Evolutionary conservation across 2,797 vertebrate genomes (phyloP).

Genomic region (Acipenser ruthenus): DNA sequence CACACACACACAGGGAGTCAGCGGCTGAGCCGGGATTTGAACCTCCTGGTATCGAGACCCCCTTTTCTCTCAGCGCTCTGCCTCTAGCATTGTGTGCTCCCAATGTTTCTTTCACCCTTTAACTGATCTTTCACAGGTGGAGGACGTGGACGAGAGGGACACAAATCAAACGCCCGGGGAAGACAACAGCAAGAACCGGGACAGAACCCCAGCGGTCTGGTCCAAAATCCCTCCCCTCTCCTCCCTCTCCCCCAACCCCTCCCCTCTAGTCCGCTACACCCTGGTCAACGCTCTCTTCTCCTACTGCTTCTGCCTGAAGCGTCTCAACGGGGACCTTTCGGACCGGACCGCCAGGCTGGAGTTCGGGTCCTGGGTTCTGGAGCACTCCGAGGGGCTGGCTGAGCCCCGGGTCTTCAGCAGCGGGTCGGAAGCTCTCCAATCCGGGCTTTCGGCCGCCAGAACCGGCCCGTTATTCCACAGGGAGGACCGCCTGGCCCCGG

Average conservation of each 20-base stretch:
- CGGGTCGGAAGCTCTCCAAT: slow-evolving; percentile 57
- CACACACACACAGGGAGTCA: too few relatives aligned
- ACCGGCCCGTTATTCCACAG: slow-evolving; percentile 40
- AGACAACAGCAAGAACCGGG: not conserved
- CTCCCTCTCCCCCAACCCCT: slow-evolving; percentile 53
- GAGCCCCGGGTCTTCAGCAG: slow-evolving; percentile 54
- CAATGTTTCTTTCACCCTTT: too few relatives aligned
- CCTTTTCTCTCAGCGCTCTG: too few relatives aligned
- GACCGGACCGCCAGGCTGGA: slow-evolving; percentile 54
- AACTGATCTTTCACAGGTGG: not conserved
- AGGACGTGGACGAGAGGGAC: slow-evolving; percentile 15
- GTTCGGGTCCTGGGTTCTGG: slow-evolving; percentile 59
- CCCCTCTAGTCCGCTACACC: slow-evolving; percentile 63
- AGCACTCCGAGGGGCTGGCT: slow-evolving; percentile 58
- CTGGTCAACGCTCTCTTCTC: slow-evolving; percentile 67
- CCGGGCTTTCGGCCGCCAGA: slow-evolving; percentile 45
- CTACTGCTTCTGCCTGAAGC: slow-evolving; percentile 60
- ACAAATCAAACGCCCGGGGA: too few relatives aligned
- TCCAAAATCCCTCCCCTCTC: slow-evolving; percentile 55
- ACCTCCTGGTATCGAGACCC: too few relatives aligned
- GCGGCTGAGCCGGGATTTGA: too few relatives aligned
- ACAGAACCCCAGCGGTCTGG: slow-evolving; percentile 43
- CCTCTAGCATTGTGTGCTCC: too few relatives aligned
- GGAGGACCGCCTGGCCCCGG: slow-evolving; percentile 47
- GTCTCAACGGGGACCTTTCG: slow-evolving; percentile 64